Evolutionary conservation across 2,797 vertebrate species (phyloP).

Genomic region (Darevskia nairensis): DNA sequence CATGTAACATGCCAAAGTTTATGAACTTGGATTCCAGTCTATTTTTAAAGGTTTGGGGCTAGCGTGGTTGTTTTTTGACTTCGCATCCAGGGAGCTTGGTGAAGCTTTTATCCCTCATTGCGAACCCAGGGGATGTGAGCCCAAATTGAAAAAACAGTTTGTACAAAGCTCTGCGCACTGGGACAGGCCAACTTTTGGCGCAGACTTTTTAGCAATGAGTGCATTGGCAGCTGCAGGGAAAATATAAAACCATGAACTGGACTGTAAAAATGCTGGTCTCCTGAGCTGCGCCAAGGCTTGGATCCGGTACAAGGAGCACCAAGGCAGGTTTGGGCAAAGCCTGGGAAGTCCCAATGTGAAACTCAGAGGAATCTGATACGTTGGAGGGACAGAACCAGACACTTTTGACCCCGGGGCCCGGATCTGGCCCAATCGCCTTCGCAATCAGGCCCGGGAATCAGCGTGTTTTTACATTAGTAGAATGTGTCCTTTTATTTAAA

Average conservation of each 20-base stretch:
- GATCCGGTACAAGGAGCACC: not conserved
- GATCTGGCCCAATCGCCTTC: too few relatives aligned
- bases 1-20: slow-evolving; percentile 13
- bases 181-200: not conserved
- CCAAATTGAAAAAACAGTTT: not conserved
- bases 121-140: slow-evolving; percentile 7
- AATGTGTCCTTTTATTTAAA: too few relatives aligned
- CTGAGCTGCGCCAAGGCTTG: not conserved
- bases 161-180: not conserved
- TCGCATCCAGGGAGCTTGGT: slow-evolving; percentile 1
- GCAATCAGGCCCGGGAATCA: too few relatives aligned
- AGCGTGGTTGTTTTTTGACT: not conserved
- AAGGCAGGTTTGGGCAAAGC: not conserved
- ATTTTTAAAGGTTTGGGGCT: slow-evolving; percentile 1
- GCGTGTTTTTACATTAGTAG: too few relatives aligned
- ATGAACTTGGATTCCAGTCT: slow-evolving; percentile 16
- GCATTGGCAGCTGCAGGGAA: not conserved
- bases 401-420: not conserved
- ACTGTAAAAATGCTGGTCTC: not conserved
- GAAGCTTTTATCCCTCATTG: not conserved
- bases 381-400: not conserved
- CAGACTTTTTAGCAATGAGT: slow-evolving; percentile 14
- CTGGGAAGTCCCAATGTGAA: not conserved
- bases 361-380: not conserved
- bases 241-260: not conserved